Percentiles rank a stretch among this genome's conserved stretches.
Conservation (phyloP, 2,888 invertebrate genomes). For the Mimachlamys varia region DNA sequence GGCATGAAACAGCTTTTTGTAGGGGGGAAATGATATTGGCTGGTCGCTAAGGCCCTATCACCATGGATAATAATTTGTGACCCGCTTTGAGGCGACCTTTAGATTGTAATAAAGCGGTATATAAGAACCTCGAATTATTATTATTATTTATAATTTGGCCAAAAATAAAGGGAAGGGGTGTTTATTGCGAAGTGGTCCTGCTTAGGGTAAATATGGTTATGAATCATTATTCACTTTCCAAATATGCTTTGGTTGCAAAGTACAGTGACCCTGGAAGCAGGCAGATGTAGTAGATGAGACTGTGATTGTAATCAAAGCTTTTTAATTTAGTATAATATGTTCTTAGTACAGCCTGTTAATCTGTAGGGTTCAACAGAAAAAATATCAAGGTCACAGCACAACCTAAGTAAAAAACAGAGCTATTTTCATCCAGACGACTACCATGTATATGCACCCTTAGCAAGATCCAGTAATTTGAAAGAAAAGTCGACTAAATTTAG, state of each 20-base stretch:
- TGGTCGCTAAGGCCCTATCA: too few species aligned
- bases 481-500: neutral
- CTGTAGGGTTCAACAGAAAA: neutral
- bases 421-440: slow-evolving; percentile 23
- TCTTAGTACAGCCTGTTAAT: neutral
- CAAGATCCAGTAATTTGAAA: neutral
- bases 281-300: neutral
- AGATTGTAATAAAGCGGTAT: too few species aligned
- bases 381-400: neutral
- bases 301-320: neutral
- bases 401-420: neutral
- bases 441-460: neutral
- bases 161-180: too few species aligned
- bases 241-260: neutral
- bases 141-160: too few species aligned
- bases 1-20: too few species aligned
- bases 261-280: neutral
- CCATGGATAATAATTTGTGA: too few species aligned
- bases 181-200: too few species aligned
- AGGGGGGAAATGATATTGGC: too few species aligned
- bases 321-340: neutral
- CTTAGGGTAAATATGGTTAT: too few species aligned
- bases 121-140: too few species aligned
- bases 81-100: too few species aligned
- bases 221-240: too few species aligned